Percentiles rank a stretch among this genome's conserved stretches.
These are phyloP conservation scores for Heliothis subflexa DNA, from an alignment of 1,140 invertebrate species.

Conservation along the genomic window DNA sequence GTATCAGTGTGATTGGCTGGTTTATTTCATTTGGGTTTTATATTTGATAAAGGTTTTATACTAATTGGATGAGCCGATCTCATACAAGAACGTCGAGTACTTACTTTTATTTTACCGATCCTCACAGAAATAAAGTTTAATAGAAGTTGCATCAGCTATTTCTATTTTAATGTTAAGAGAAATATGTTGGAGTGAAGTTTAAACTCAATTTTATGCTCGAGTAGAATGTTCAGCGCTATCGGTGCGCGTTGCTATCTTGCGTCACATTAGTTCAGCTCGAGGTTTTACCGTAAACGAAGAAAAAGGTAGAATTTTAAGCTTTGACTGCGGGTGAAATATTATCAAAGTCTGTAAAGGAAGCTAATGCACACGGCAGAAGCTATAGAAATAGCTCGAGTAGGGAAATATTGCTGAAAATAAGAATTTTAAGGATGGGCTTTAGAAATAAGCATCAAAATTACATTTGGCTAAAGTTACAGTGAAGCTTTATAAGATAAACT, in stretches of 20 bases:
- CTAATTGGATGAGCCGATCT: conserved; percentile 1
- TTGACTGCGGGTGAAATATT: conserved; percentile 16
- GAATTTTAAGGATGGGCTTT: neutral
- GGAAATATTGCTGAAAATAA: neutral
- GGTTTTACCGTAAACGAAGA: neutral
- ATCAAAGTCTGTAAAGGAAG: neutral
- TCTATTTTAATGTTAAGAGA: conserved; percentile 10
- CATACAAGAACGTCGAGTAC: neutral
- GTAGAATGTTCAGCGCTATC: conserved; percentile 12
- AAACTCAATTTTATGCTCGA: conserved; percentile 15
- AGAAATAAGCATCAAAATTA: neutral
- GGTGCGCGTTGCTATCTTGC: conserved; percentile 9
- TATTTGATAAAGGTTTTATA: neutral
- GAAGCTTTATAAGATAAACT: neutral
- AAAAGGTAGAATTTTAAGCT: neutral
- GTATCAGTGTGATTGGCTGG: conserved; percentile 12
- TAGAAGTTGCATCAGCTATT: conserved; percentile 4
- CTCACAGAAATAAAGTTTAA: neutral
- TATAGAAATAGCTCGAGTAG: neutral
- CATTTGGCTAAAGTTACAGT: neutral
- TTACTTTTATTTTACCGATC: neutral
- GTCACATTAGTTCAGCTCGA: conserved; percentile 18
- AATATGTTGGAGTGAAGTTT: conserved; percentile 7
- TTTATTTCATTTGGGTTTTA: conserved; percentile 9
- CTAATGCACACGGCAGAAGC: neutral